These are phyloP conservation scores for Vultur gryphus DNA, from an alignment of 2,797 vertebrate genomes.

Conservation along the genomic window DNA sequence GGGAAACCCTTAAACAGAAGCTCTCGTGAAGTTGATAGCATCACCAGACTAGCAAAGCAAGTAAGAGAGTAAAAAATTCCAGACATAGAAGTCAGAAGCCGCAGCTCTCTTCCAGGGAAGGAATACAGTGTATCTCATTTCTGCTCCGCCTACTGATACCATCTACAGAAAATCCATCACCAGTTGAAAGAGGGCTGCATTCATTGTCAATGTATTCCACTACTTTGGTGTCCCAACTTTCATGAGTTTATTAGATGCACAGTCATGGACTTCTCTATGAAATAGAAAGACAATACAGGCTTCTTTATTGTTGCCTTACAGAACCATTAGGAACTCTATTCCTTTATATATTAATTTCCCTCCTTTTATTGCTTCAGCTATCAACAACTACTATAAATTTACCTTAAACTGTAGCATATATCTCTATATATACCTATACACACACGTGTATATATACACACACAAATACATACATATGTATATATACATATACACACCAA, in stretches of 20 bases:
- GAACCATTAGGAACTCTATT: neutral
- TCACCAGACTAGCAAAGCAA: constrained; percentile 40
- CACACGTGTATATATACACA: too few relatives aligned
- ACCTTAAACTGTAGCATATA: neutral
- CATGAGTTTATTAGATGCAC: constrained; percentile 1
- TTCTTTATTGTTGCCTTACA: neutral
- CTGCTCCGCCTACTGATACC: constrained; percentile 35
- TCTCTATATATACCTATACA: neutral
- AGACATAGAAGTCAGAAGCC: constrained; percentile 18
- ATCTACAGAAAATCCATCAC: constrained; percentile 59
- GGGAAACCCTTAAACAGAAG: constrained; percentile 40
- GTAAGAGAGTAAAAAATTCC: constrained; percentile 37
- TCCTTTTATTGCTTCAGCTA: neutral
- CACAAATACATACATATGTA: neutral
- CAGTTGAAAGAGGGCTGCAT: neutral
- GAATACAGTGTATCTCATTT: constrained; percentile 33
- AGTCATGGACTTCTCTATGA: constrained; percentile 4
- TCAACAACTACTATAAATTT: neutral
- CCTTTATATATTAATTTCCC: neutral
- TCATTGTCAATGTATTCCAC: neutral
- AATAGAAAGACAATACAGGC: neutral
- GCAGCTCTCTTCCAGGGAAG: constrained; percentile 23
- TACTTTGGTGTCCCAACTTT: neutral
- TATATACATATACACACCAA: neutral
- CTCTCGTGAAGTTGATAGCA: constrained; percentile 11